Percentiles rank a stretch among this genome's conserved stretches.
Conservation (phyloP, 2,113 vertebrate species). For the Taurulus bubalis region DNA sequence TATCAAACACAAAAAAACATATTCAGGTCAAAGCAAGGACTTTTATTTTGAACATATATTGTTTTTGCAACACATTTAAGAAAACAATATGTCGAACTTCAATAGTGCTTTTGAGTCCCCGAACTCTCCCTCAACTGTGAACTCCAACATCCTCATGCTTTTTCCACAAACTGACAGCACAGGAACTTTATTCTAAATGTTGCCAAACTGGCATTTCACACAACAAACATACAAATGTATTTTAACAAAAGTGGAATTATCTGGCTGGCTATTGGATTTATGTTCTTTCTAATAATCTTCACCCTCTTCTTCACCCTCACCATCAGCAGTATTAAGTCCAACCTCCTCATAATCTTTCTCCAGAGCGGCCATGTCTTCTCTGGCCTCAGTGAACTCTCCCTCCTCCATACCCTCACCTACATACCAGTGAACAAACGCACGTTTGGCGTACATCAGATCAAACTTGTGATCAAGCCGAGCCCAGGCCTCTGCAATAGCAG, state of each 20-base stretch:
- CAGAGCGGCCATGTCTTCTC: too few species aligned
- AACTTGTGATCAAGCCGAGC: slow-evolving; percentile 2
- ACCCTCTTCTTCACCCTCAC: slow-evolving; percentile 6
- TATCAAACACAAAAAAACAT: too few species aligned
- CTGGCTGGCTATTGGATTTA: background rate
- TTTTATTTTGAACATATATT: background rate
- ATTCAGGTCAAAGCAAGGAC: background rate
- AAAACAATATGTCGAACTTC: background rate
- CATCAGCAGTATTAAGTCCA: background rate
- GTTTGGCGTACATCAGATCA: slow-evolving; percentile 5
- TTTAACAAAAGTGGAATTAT: background rate
- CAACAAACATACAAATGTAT: background rate
- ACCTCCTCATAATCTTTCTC: background rate
- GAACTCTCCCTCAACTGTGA: background rate
- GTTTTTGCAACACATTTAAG: background rate
- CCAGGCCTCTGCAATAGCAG: slow-evolving; percentile 24
- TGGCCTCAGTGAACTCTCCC: background rate
- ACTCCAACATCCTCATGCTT: background rate
- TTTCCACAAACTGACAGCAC: background rate
- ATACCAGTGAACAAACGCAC: slow-evolving; percentile 35
- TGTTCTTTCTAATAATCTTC: background rate
- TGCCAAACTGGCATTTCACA: background rate
- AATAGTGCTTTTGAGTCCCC: background rate
- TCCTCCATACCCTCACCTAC: slow-evolving; percentile 10
- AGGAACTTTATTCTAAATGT: background rate